Evolutionary conservation across 2,797 vertebrate species (phyloP), one percentile per base, ranked within the genome.

Genomic region (Micropoecilia bifurca): DNA sequence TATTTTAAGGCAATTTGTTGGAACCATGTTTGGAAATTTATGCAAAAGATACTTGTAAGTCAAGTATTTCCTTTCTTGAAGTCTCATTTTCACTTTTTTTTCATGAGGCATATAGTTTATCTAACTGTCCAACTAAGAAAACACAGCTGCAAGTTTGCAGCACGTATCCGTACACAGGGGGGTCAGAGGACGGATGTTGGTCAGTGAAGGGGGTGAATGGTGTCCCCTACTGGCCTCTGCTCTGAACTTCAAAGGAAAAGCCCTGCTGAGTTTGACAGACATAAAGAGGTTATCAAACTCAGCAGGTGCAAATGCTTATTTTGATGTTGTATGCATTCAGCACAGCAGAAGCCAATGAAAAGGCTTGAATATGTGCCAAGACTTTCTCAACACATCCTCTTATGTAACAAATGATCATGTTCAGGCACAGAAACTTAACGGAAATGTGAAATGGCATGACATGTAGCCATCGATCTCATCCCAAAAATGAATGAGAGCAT

Each of bases 191-290:
- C 77, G 80, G 59, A 76, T 78, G 79, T 80, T 41, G 75, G 77
- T 83, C 73, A 39, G 71, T 85, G 89, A 87, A 84, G 4, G 74
- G 57, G 57, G 57, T 86, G 90, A 93, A 91, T 88, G 87, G 90
- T 93, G 92, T 92, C 92, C 92, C 91, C 92, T 95, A 41, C 92
- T 93, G 94, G 93, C 83, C 83, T 82, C 80, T 9, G 47, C 79
- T 81, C 79, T 77, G 39, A 81, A 91, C 87, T 93, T 89, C 88
- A 92, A 91, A 91, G 83, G 13, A 1, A 80, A 76, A 74, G 57
- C 43, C 92, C 87, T 83, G 88, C 92, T 91, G 91, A 36, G 86
- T 66, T 78, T 78, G 36, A 78, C 39, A 39, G 78, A 33, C 74
- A 57, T 76, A 12, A 74, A 71, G 63, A 59, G 9, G 45, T 59